phyloP scores from a whole-genome alignment of 2,113 vertebrate genomes.

The Aptenodytes patagonicus region DNA sequence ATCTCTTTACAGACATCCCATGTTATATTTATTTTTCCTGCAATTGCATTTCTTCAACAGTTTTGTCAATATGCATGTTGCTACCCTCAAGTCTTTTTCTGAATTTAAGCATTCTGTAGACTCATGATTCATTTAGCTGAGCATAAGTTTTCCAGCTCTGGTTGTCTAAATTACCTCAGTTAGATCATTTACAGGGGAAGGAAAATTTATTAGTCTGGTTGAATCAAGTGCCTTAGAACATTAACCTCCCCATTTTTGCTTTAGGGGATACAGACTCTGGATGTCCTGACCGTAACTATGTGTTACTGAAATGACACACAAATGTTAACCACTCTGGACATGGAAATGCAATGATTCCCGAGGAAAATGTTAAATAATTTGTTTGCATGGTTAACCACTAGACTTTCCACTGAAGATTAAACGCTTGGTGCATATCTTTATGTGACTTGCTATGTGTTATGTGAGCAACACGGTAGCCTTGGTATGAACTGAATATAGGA shows the following conservation, averaged over 20 bases:
- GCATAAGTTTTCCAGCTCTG: background rate
- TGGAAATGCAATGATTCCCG: constrained; percentile 36
- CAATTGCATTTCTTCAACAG: background rate
- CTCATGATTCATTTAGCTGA: background rate
- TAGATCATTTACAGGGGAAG: background rate
- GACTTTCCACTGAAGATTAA: constrained; percentile 47
- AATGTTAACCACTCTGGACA: constrained; percentile 20
- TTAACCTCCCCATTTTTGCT: background rate
- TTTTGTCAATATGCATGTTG: background rate
- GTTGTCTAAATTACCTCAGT: background rate
- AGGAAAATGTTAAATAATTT: constrained; percentile 55
- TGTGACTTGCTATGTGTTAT: background rate
- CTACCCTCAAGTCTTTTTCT: background rate
- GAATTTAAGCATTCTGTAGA: background rate
- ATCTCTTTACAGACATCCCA: background rate
- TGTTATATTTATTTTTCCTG: background rate
- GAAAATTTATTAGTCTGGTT: constrained; percentile 9
- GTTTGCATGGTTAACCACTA: constrained; percentile 54
- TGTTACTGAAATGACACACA: background rate
- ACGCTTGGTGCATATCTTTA: background rate
- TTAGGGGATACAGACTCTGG: background rate
- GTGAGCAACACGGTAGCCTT: background rate
- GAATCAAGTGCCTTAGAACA: background rate
- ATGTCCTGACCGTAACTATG: background rate
- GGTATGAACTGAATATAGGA: background rate